Base-by-base conservation (phyloP, 2,888 invertebrate genomes). In the Watsonalla binaria region DNA sequence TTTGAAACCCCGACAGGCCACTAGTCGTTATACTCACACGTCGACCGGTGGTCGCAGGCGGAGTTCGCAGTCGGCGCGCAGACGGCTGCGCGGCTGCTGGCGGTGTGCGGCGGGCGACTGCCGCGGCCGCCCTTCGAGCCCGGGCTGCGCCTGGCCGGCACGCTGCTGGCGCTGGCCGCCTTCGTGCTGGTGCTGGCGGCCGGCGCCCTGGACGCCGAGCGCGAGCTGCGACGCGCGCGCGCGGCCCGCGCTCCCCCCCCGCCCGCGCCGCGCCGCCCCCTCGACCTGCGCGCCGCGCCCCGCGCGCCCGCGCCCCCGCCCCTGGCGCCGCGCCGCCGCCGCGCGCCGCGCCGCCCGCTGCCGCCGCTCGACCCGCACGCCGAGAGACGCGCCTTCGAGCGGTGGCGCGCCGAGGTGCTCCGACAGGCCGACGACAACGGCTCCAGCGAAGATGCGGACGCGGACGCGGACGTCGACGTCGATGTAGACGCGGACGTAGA, bases 81-180 rank as follows among this genome's bases (percentile, higher is more conserved):
- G 60, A 60, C 49, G 60, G 42, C 42, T 2, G 42, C 42, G 42
- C 73, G 54, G 69, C 76, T 58, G 73, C 70, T 66, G 74, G 71
- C 59, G 66, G 70, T 54, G 57, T 68, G 71, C 78, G 51, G 69
- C 61, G 42, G 70, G 24, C 55, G 56, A 55, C 65, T 82, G 90
- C 54, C 84, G 89, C 54, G 92, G 92, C 47, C 89, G 93, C 54
- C 87, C 85, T 65, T 85, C 94, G 64, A 92, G 94, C 74, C 82
- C 87, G 52, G 91, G 93, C 60, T 80, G 62, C 77, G 80, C 54
- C 57, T 85, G 94, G 57, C 94, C 93, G 51, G 86, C 89, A 56
- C 62, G 54, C 65, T 75, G 58, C 66, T 76, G 53, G 77, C 78
- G 34, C 59, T 77, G 49, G 71, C 71, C 42, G 74, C 78, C 55